These are phyloP conservation scores for Silurus asotus DNA, from an alignment of 2,113 vertebrate genomes.

Conservation along the genomic window DNA sequence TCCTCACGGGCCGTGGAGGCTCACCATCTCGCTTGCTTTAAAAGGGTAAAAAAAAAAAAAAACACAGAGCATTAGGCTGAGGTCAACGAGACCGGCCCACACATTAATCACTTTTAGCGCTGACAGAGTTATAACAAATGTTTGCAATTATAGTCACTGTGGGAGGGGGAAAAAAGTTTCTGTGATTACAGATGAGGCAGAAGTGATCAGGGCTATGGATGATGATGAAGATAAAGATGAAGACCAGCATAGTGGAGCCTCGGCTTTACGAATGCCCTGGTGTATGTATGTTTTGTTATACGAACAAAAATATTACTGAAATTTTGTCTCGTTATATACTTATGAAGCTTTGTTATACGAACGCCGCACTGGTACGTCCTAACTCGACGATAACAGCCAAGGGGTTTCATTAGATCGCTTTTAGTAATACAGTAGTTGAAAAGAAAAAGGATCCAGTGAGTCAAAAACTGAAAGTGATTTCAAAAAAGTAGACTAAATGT, in stretches of 20 bases:
- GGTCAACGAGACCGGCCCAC: slow-evolving; percentile 38
- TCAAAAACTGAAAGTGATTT: no score
- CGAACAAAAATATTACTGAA: no score
- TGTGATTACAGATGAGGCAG: slow-evolving; percentile 42
- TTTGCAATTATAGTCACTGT: slow-evolving; percentile 44
- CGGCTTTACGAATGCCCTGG: no score
- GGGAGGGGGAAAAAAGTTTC: background rate
- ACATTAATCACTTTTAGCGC: slow-evolving; percentile 44
- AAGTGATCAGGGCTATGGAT: slow-evolving; percentile 1
- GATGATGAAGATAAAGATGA: slow-evolving; percentile 4
- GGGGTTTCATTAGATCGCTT: no score
- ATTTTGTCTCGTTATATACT: no score
- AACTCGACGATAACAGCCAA: no score
- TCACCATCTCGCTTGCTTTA: slow-evolving; percentile 20
- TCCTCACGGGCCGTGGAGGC: slow-evolving; percentile 16
- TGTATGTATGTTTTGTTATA: no score
- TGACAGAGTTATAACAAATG: slow-evolving; percentile 45
- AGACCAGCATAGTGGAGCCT: background rate
- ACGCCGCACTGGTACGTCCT: no score
- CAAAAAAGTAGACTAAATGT: no score
- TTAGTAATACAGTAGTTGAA: no score
- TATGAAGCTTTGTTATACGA: no score
- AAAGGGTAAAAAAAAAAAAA: slow-evolving; percentile 30
- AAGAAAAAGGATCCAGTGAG: no score
- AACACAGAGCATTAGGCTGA: slow-evolving; percentile 7